These are phyloP conservation scores for Diachasmimorpha longicaudata DNA, from an alignment of 1,140 invertebrate genomes.

Conservation along the genomic window DNA sequence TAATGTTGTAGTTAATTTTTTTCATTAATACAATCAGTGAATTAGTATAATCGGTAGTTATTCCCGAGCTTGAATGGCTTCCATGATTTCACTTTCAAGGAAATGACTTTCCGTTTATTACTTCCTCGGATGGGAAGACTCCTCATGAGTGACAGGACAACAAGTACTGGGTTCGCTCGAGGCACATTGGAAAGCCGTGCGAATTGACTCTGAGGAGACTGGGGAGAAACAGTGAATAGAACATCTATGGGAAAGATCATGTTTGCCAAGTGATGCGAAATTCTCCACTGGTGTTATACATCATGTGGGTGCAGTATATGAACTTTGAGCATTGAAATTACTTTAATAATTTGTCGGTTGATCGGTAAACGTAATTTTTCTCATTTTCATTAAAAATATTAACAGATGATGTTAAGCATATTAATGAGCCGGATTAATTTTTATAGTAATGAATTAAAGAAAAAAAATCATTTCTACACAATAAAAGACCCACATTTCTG, in stretches of 20 bases:
- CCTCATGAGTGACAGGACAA: background rate
- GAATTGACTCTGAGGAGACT: background rate
- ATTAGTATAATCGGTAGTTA: too few relatives aligned
- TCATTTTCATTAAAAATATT: too few relatives aligned
- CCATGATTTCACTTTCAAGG: background rate
- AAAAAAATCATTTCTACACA: too few relatives aligned
- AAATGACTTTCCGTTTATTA: background rate
- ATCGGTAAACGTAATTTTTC: too few relatives aligned
- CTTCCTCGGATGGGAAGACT: background rate
- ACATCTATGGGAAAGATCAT: constrained; percentile 20
- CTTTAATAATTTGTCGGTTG: background rate
- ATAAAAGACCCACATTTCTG: background rate
- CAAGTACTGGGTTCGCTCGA: background rate
- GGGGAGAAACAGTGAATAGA: background rate
- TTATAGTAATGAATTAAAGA: too few relatives aligned
- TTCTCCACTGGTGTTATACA: background rate
- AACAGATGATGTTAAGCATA: too few relatives aligned
- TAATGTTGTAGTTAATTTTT: too few relatives aligned
- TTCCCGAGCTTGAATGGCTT: background rate
- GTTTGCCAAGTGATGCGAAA: background rate
- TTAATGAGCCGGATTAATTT: too few relatives aligned
- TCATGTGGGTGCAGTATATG: background rate
- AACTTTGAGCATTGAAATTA: background rate
- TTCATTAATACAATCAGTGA: too few relatives aligned
- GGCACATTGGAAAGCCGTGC: constrained; percentile 21